phyloP scores from a whole-genome alignment of 2,113 vertebrate genomes.

The Nothobranchius furzeri region DNA sequence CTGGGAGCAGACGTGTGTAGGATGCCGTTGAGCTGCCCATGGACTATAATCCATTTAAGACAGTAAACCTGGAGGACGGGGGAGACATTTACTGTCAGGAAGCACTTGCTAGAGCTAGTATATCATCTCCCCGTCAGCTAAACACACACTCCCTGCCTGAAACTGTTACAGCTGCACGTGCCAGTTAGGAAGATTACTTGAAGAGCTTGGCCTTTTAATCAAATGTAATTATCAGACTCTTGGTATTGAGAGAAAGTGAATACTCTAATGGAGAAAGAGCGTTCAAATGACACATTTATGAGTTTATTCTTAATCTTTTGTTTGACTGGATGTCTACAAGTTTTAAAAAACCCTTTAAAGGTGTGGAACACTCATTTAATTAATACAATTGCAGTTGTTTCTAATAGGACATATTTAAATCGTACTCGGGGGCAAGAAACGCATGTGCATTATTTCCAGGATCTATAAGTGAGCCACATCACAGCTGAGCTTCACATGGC shows the following conservation, averaged over 20 bases:
- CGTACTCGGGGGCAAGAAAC: too few relatives aligned
- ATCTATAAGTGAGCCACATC: too few relatives aligned
- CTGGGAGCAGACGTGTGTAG: constrained; percentile 43
- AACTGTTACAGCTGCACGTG: constrained; percentile 19
- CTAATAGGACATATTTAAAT: too few relatives aligned
- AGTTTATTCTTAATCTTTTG: too few relatives aligned
- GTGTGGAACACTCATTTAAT: too few relatives aligned
- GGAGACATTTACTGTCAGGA: constrained; percentile 62
- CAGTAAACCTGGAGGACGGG: constrained; percentile 59
- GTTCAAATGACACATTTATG: too few relatives aligned
- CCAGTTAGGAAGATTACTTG: background rate
- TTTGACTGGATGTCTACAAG: too few relatives aligned
- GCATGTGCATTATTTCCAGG: too few relatives aligned
- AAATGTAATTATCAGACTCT: background rate
- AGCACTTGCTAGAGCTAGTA: constrained; percentile 42
- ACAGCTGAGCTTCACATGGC: too few relatives aligned
- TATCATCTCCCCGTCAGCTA: constrained; percentile 62
- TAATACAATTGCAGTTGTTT: too few relatives aligned
- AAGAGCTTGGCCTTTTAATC: constrained; percentile 13
- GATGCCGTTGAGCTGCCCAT: constrained; percentile 49
- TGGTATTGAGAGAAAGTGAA: background rate
- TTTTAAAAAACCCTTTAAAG: too few relatives aligned
- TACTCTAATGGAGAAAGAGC: too few relatives aligned
- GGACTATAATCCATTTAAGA: constrained; percentile 72
- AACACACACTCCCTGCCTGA: constrained; percentile 31